Evolutionary conservation across 2,113 vertebrate species (phyloP).

Genomic region (Brachionichthys hirsutus): DNA sequence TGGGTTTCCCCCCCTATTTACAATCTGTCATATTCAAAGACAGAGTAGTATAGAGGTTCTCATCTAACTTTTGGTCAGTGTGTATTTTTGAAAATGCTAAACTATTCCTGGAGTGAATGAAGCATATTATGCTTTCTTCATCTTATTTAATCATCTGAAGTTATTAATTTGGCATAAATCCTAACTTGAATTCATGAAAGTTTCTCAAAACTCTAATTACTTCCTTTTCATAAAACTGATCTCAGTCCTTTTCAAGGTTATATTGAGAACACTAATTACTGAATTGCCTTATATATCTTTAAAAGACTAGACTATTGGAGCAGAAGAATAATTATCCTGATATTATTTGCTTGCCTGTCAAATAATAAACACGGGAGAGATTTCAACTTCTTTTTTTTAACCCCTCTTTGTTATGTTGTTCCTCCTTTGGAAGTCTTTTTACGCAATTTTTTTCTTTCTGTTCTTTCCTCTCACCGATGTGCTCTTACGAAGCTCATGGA

Average conservation of each 20-base stretch:
- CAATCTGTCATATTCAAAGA: no score
- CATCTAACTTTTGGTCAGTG: neutral
- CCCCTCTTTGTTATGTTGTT: conserved; percentile 4
- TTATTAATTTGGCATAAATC: no score
- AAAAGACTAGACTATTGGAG: conserved; percentile 7
- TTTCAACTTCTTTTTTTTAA: no score
- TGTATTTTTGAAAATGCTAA: neutral
- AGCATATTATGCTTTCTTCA: neutral
- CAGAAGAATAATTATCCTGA: conserved; percentile 17
- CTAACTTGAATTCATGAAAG: no score
- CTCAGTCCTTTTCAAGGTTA: neutral
- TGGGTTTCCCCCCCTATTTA: no score
- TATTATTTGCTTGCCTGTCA: no score
- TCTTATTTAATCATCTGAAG: neutral
- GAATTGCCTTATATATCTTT: neutral
- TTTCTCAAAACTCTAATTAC: neutral
- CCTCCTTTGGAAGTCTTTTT: neutral
- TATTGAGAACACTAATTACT: conserved; percentile 13
- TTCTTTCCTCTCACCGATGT: conserved; percentile 9
- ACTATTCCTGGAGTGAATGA: neutral
- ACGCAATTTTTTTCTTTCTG: conserved; percentile 1
- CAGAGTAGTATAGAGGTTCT: neutral
- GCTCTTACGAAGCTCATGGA: conserved; percentile 49
- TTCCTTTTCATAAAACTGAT: conserved; percentile 1
- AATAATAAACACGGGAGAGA: no score